phyloP scores from a whole-genome alignment of 1,140 invertebrate genomes.

The Palaemon carinicauda region DNA sequence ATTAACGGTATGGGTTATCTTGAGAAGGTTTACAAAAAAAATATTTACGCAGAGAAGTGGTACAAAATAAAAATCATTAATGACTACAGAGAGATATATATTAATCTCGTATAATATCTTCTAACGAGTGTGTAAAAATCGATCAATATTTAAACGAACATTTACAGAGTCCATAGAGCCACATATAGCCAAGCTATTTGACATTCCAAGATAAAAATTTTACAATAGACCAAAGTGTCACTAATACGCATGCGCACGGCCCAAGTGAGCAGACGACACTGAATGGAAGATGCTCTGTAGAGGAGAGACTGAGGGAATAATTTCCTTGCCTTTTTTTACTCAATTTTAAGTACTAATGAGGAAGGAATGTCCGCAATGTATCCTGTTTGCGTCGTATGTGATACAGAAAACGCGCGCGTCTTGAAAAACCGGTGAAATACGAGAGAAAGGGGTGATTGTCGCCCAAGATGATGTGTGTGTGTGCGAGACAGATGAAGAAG shows the following conservation, averaged over 20 bases:
- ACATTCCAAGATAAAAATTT: slow-evolving; percentile 6
- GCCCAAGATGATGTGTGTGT: slow-evolving; percentile 19
- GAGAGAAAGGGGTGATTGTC: not conserved
- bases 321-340: slow-evolving; percentile 45
- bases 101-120: too few relatives aligned
- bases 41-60: too few relatives aligned
- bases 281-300: slow-evolving; percentile 39
- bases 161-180: not conserved
- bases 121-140: too few relatives aligned
- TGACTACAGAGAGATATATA: too few relatives aligned
- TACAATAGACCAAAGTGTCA: slow-evolving; percentile 27
- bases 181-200: not conserved
- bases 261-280: slow-evolving; percentile 46
- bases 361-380: not conserved
- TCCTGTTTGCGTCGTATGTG: not conserved
- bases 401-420: slow-evolving; percentile 5
- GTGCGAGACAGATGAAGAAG: slow-evolving; percentile 27
- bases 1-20: too few relatives aligned
- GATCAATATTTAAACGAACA: too few relatives aligned
- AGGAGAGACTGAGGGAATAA: slow-evolving; percentile 25
- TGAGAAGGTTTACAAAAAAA: too few relatives aligned
- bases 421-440: not conserved
- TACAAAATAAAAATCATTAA: too few relatives aligned
- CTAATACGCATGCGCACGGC: slow-evolving; percentile 33
- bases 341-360: slow-evolving; percentile 17